phyloP scores from a whole-genome alignment of 92 coral and sea anemone species.

The Siderastrea siderea region DNA sequence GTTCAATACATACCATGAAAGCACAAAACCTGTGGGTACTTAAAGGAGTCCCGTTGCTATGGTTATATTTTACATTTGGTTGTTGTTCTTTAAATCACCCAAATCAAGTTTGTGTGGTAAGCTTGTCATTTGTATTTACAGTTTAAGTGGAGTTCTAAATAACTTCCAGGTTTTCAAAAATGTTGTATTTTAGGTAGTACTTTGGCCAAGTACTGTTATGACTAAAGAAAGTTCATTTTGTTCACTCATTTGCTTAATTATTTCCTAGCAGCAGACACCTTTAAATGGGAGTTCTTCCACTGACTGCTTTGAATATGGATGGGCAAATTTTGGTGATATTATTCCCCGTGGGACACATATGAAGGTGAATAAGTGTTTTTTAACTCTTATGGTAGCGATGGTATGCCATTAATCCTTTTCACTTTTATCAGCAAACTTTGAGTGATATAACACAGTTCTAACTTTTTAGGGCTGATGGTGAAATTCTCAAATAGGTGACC shows the following conservation, averaged over 20 bases:
- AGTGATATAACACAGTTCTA: too few species aligned
- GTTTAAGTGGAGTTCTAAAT: too few species aligned
- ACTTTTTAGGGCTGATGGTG: too few species aligned
- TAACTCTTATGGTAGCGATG: too few species aligned
- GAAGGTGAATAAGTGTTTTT: neutral
- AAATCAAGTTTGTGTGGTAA: slow-evolving; percentile 66
- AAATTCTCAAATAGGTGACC: too few species aligned
- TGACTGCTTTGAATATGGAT: slow-evolving; percentile 60
- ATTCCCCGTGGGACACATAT: neutral
- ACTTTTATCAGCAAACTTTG: too few species aligned
- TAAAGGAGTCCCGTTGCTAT: slow-evolving; percentile 5
- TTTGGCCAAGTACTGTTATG: too few species aligned
- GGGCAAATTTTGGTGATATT: slow-evolving; percentile 46
- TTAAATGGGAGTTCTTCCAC: neutral
- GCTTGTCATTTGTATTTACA: neutral
- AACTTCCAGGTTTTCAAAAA: too few species aligned
- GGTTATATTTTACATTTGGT: neutral
- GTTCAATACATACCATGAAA: neutral
- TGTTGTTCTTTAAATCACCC: neutral
- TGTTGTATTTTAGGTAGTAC: too few species aligned
- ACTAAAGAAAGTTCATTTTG: neutral
- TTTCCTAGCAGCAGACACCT: neutral
- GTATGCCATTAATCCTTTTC: neutral
- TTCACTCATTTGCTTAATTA: neutral
- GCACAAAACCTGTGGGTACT: neutral